phyloP scores from a whole-genome alignment of 2,797 vertebrate genomes.

The Choloepus didactylus region DNA sequence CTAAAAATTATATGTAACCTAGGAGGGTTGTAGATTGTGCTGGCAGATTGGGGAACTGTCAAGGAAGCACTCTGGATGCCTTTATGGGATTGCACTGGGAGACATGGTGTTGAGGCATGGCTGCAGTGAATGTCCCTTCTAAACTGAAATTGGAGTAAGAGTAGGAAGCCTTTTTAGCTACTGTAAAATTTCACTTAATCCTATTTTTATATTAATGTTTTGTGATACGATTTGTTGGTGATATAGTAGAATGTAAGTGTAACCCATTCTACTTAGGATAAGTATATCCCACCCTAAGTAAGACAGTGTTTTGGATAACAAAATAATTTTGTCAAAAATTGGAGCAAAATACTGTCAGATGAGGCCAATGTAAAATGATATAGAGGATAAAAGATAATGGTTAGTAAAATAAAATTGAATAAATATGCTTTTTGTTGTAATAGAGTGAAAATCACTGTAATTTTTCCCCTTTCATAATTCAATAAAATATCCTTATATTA shows the following conservation, averaged over 20 bases:
- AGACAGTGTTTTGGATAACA: not conserved
- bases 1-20: not conserved
- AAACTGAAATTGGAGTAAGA: not conserved
- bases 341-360: not conserved
- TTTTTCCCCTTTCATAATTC: not conserved
- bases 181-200: not conserved
- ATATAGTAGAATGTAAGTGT: not conserved
- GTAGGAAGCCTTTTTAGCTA: not conserved
- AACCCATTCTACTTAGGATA: not conserved
- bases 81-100: not conserved
- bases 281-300: not conserved
- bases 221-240: not conserved
- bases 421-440: slow-evolving; percentile 18
- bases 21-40: not conserved
- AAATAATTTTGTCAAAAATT: slow-evolving; percentile 22
- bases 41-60: not conserved
- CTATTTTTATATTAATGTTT: not conserved
- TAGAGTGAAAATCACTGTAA: slow-evolving; percentile 16
- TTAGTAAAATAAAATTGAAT: slow-evolving; percentile 47
- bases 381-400: not conserved
- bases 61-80: not conserved
- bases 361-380: not conserved
- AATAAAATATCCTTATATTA: not conserved
- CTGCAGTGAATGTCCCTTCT: not conserved
- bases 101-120: not conserved